Evolutionary conservation across 2,888 invertebrate genomes (phyloP).

Genomic region (Geophilus truncorum): DNA sequence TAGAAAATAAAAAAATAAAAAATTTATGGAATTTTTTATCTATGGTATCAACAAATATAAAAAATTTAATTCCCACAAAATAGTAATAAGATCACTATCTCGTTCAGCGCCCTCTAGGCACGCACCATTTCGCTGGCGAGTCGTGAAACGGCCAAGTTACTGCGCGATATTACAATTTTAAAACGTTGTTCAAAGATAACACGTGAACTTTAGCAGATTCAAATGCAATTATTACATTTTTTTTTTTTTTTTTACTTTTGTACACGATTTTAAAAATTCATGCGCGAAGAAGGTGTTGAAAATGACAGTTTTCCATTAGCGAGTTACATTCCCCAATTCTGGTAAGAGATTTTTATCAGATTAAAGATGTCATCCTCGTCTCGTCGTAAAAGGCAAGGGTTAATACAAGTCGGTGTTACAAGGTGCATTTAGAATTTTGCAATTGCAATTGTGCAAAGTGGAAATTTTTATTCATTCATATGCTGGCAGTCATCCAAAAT

Average conservation of each 20-base stretch:
- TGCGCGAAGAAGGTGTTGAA: neutral
- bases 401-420: neutral
- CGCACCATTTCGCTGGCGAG: neutral
- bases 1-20: constrained; percentile 28
- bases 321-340: neutral
- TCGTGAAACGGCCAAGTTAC: neutral
- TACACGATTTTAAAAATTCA: neutral
- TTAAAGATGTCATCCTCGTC: neutral
- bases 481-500: neutral
- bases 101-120: neutral
- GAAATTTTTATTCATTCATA: neutral
- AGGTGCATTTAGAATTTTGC: neutral
- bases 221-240: neutral
- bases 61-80: neutral
- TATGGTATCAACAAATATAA: neutral
- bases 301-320: neutral
- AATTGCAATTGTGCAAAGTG: neutral
- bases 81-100: neutral
- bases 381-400: neutral
- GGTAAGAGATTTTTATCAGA: neutral
- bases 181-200: neutral
- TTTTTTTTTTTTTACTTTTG: neutral
- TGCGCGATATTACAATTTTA: neutral
- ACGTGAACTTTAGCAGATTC: neutral
- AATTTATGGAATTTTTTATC: neutral